Evolutionary conservation across 2,797 vertebrate genomes (phyloP).

Genomic region (Sebastes miniatus): DNA sequence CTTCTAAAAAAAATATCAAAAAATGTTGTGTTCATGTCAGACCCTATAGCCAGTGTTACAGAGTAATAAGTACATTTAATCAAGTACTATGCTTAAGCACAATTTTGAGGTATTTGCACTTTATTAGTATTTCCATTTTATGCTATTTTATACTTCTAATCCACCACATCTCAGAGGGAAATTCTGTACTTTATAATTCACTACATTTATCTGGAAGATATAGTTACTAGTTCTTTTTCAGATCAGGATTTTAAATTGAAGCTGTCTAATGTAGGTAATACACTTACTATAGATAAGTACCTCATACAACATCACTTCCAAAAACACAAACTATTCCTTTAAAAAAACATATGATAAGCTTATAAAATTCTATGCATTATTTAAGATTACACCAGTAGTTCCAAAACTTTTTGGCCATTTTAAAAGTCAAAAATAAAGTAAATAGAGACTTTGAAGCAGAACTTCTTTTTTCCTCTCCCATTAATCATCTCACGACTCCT

Average conservation of each 20-base stretch:
- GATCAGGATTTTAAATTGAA: not conserved
- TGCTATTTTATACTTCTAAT: not conserved
- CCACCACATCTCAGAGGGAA: not conserved
- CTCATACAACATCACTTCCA: too few species aligned
- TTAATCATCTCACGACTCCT: accelerated
- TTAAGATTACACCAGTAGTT: accelerated
- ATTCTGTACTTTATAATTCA: not conserved
- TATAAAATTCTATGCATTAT: not conserved
- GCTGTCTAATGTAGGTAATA: too few species aligned
- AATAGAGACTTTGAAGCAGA: not conserved
- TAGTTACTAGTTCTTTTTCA: not conserved
- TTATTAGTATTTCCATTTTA: not conserved
- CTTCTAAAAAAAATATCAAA: too few species aligned
- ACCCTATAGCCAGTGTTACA: too few species aligned
- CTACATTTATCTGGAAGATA: not conserved
- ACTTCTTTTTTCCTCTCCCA: not conserved
- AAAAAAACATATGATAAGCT: not conserved
- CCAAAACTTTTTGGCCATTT: not conserved
- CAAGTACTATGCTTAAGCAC: not conserved
- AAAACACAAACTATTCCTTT: accelerated
- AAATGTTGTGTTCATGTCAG: too few species aligned
- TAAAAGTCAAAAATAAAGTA: accelerated
- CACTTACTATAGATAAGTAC: too few species aligned
- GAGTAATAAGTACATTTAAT: too few species aligned
- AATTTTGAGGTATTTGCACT: too few species aligned